Conservation (phyloP, 2,888 invertebrate species). For the Marronus borbonicus region DNA sequence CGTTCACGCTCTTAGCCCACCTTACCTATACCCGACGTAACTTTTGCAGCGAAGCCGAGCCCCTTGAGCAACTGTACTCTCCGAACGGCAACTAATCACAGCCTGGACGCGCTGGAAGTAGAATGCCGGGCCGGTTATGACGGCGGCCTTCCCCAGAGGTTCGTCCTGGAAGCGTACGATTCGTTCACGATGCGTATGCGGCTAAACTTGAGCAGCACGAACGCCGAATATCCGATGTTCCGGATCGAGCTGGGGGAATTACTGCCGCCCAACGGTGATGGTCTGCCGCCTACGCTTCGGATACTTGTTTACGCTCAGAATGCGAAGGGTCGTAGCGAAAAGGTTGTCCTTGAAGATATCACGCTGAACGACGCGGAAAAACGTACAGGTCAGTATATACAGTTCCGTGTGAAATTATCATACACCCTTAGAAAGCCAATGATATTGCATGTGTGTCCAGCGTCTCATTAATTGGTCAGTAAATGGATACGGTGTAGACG, state of each 20-base stretch:
- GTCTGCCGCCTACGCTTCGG: slow-evolving; percentile 77
- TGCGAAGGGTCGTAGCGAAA: slow-evolving; percentile 88
- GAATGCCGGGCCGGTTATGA: slow-evolving; percentile 92
- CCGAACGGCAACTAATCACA: slow-evolving; percentile 77
- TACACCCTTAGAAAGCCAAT: too few relatives aligned
- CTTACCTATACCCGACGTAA: background rate
- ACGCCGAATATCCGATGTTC: slow-evolving; percentile 75
- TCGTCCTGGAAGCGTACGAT: slow-evolving; percentile 87
- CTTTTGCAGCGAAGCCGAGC: slow-evolving; percentile 80
- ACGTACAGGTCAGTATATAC: slow-evolving; percentile 78
- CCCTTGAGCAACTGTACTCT: slow-evolving; percentile 90
- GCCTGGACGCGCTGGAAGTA: slow-evolving; percentile 78
- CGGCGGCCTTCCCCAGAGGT: slow-evolving; percentile 89
- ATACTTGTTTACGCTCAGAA: slow-evolving; percentile 88
- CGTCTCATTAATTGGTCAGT: too few relatives aligned
- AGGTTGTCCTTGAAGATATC: slow-evolving; percentile 87
- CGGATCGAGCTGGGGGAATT: slow-evolving; percentile 78
- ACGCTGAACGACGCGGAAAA: slow-evolving; percentile 90
- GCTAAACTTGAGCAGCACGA: slow-evolving; percentile 79
- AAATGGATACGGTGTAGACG: too few relatives aligned
- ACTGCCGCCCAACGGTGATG: slow-evolving; percentile 70
- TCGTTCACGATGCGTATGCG: slow-evolving; percentile 80
- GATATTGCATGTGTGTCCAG: too few relatives aligned
- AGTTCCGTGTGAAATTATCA: too few relatives aligned
- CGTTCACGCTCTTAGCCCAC: slow-evolving; percentile 11